Base-by-base conservation (phyloP, 2,888 invertebrate species). In the Lasiommata megera region DNA sequence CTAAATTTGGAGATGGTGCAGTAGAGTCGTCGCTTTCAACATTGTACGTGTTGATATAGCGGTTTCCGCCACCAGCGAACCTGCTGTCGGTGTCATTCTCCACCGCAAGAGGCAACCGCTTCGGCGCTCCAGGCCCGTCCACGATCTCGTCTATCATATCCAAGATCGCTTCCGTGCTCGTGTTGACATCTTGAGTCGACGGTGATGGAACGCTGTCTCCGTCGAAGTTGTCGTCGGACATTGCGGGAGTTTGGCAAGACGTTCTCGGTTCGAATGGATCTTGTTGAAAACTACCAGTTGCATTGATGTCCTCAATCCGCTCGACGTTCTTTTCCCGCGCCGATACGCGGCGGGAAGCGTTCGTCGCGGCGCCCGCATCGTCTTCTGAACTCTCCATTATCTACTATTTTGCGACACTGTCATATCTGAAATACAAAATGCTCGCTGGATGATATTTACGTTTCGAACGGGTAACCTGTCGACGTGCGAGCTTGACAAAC, bases 311-410 rank as follows among this genome's bases (percentile, higher is more conserved):
- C 78, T 84, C 86, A 70, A 79, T 77, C 78, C 75, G 79, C 69
- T 76, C 82, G 76, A 84, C 73, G 77, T 82, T 82, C 74, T 82
- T 90, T 91, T 91, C 91, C 91, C 91, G 91, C 91, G 91, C 88
- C 90, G 88, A 80, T 82, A 78, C 79, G 77, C 86, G 85, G 87
- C 88, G 84, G 89, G 89, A 88, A 86, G 88, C 87, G 81, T 77
- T 86, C 78, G 84, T 83, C 81, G 88, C 85, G 84, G 84, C 79
- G 77, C 91, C 91, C 88, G 90, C 89, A 91, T 91, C 91, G 77
- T 91, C 91, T 84, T 91, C 91, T 73, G 87, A 84, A 79, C 88
- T 84, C 88, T 91, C 91, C 91, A 91, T 91, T 91, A 91, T 91
- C 91, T 91, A 88, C 88, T 86, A 74, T 87, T 88, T 84, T 82